Percentiles rank a stretch among this genome's conserved stretches.
These are phyloP conservation scores for Ibidorhyncha struthersii DNA, from an alignment of 2,113 vertebrate species.

Conservation along the genomic window DNA sequence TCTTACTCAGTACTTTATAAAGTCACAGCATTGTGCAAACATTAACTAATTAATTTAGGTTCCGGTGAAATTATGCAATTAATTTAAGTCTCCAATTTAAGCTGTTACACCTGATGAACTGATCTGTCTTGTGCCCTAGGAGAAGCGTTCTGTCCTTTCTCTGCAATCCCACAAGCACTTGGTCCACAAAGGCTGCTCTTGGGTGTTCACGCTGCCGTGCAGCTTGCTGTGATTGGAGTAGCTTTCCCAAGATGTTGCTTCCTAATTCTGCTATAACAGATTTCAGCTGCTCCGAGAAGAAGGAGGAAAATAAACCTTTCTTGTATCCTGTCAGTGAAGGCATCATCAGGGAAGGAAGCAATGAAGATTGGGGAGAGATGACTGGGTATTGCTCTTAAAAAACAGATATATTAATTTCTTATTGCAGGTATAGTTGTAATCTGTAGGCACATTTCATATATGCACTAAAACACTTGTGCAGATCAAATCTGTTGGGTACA, in stretches of 20 bases:
- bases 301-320: background rate
- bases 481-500: background rate
- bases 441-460: background rate
- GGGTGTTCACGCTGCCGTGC: fast-evolving
- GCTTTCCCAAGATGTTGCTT: background rate
- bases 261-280: background rate
- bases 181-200: background rate
- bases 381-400: background rate
- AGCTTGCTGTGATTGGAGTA: background rate
- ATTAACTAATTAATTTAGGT: background rate
- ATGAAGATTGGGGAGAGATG: background rate
- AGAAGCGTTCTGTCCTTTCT: background rate
- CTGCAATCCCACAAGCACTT: background rate
- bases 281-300: background rate
- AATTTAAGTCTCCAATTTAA: background rate
- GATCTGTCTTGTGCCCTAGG: background rate
- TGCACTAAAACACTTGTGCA: background rate
- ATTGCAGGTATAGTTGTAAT: background rate
- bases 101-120: background rate
- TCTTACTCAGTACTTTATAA: background rate
- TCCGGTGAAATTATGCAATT: background rate
- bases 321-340: background rate
- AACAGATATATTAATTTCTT: background rate
- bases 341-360: background rate
- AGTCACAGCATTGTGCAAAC: background rate